These are phyloP conservation scores for Aphaenogaster rudis DNA, from an alignment of 1,140 invertebrate species.

Conservation along the genomic window DNA sequence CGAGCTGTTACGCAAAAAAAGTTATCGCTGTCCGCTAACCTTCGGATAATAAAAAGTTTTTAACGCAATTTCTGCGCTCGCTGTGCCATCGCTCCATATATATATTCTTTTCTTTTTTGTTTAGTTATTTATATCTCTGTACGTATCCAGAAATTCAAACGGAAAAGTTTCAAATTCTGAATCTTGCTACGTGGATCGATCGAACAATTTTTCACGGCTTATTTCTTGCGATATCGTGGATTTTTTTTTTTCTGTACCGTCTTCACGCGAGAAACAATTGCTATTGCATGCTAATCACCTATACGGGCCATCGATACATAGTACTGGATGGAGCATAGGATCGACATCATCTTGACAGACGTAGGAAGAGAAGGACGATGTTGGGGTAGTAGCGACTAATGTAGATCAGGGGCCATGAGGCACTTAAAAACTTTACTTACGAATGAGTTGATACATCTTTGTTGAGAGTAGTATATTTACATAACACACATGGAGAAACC, in stretches of 20 bases:
- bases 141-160: neutral
- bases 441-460: too few species aligned
- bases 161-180: neutral
- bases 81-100: too few species aligned
- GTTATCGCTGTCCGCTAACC: neutral
- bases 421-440: too few species aligned
- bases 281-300: neutral
- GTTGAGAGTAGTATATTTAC: too few species aligned
- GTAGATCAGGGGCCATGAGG: too few species aligned
- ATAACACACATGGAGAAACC: too few species aligned
- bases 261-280: neutral
- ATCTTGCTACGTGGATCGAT: neutral
- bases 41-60: constrained; percentile 27
- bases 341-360: too few species aligned
- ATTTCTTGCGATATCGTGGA: neutral
- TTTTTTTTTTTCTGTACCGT: neutral
- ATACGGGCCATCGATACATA: too few species aligned
- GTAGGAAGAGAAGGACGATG: too few species aligned
- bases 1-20: neutral
- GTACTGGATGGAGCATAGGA: too few species aligned
- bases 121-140: constrained; percentile 4
- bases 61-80: neutral
- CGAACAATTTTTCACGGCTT: neutral
- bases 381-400: too few species aligned
- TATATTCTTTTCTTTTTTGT: neutral